Percentiles rank a stretch among this genome's conserved stretches.
phyloP scores from a whole-genome alignment of 2,797 vertebrate species.

The Odontamblyopus lacepedii region DNA sequence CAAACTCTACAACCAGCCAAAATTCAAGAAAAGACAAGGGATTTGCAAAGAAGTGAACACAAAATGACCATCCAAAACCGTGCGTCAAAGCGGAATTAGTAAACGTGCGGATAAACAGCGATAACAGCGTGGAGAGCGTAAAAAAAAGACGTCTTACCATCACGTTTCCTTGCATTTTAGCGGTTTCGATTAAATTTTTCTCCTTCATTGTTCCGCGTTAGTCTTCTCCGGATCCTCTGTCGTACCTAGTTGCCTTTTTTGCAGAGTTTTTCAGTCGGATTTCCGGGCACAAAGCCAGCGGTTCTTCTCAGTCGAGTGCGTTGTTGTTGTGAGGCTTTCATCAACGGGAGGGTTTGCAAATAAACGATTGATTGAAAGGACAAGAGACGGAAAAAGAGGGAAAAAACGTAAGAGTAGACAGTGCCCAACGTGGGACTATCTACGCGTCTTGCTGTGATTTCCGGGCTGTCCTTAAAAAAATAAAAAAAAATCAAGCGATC shows the following conservation, averaged over 20 bases:
- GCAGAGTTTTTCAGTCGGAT: conserved; percentile 43
- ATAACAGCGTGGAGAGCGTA: neutral
- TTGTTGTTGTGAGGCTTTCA: conserved; percentile 39
- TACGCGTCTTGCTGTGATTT: neutral
- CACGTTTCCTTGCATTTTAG: conserved; percentile 94
- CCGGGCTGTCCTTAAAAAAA: neutral
- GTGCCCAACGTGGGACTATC: conserved; percentile 2
- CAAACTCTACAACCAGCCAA: conserved; percentile 32
- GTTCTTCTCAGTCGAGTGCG: conserved; percentile 40
- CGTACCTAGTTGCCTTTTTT: conserved; percentile 35
- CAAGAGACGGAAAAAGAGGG: neutral
- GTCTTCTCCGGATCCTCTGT: conserved; percentile 7
- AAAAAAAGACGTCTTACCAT: conserved; percentile 66
- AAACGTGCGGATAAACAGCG: neutral
- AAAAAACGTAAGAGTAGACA: neutral
- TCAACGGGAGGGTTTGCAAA: conserved; percentile 60
- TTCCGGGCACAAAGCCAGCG: conserved; percentile 28
- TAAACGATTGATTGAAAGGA: conserved; percentile 30
- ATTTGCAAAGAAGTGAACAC: conserved; percentile 39
- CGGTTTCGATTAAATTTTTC: conserved; percentile 93
- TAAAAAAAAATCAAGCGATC: neutral
- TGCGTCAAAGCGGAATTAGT: conserved; percentile 26
- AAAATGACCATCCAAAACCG: conserved; percentile 13
- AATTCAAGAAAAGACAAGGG: conserved; percentile 15
- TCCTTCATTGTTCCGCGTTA: conserved; percentile 85